Base-by-base conservation (phyloP, 2,797 vertebrate genomes). In the Phoxinus dragarum region DNA sequence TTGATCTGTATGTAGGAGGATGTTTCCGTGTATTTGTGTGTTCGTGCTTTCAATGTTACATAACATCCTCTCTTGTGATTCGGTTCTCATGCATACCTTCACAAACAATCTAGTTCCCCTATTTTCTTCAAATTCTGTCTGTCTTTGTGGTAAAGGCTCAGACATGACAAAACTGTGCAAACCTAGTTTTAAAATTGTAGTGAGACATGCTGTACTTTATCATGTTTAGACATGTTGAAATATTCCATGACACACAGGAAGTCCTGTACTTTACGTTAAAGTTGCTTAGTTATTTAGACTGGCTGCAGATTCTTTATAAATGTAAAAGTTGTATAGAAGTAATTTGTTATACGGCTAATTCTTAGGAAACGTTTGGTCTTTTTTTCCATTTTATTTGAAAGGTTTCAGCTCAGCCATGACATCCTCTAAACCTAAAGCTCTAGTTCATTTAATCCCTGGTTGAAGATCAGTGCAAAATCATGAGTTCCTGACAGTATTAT, bases 231-330 rank as follows among this genome's bases (percentile, higher is more conserved):
- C 77, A 47, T 66, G 59, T 61, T 44, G 56, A 79, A 79, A 64
- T 79, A 12, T 79, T 66, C 40, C 77, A 47, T 79, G 27, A 66
- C 77, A 44, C 17, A 66, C 59, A 66, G 64, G 31, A 66, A 34
- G 64, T 66, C 31, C 14, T 66, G 61, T 31, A 14, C n/a, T 31
- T 31, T 27, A 59, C 21, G 4, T 12, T 12, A n/a, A 27, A 16
- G 27, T 31, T 12, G 2, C 40, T 23, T 6, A 7, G 68, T 71
- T 49, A 49, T 31, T 49, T 5, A 47, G 14, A 47, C 23, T 16
- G 12, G 23, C 21, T 71, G 6, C 38, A 71, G 38, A 69, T 42
- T 17, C 44, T 49, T 52, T 11, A 52, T 10, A 10, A 21, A 38
- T 38, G 14, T 17, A 21, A 21, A 38, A 66, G 27, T 1, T 31